Evolutionary conservation across 2,797 vertebrate genomes (phyloP).

Genomic region (Pterois miles): DNA sequence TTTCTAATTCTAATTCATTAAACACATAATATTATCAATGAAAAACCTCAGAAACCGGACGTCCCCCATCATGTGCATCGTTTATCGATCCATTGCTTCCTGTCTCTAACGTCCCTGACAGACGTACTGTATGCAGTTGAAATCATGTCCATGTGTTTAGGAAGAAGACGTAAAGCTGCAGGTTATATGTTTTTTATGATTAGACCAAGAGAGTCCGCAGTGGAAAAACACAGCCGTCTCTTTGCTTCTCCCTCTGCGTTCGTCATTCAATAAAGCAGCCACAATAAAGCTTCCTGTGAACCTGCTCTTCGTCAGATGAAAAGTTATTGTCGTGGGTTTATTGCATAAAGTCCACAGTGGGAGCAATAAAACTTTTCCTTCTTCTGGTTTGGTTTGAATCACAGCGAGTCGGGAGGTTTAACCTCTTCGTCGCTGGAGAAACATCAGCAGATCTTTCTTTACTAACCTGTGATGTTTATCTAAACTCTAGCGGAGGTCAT

Average conservation of each 20-base stretch:
- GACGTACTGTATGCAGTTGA: neutral
- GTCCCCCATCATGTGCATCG: neutral
- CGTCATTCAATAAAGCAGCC: constrained; percentile 48
- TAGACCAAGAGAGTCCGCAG: no score
- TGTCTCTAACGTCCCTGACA: neutral
- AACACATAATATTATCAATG: neutral
- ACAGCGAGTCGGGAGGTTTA: neutral
- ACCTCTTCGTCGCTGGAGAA: neutral
- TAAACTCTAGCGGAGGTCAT: no score
- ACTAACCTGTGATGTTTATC: no score
- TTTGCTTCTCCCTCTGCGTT: constrained; percentile 51
- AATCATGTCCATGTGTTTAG: neutral
- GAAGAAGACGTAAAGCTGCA: constrained; percentile 25
- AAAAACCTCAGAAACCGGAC: no score
- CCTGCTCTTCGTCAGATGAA: constrained; percentile 24
- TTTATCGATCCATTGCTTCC: neutral
- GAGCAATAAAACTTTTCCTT: constrained; percentile 26
- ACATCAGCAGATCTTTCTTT: neutral
- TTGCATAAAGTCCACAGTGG: constrained; percentile 48
- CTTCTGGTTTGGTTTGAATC: constrained; percentile 22
- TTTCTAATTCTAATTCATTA: no score
- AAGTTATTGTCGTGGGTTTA: constrained; percentile 46
- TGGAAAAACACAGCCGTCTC: neutral
- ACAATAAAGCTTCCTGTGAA: constrained; percentile 40
- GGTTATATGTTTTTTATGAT: constrained; percentile 38